phyloP scores from a whole-genome alignment of 1,140 invertebrate genomes.

The Eciton burchellii region DNA sequence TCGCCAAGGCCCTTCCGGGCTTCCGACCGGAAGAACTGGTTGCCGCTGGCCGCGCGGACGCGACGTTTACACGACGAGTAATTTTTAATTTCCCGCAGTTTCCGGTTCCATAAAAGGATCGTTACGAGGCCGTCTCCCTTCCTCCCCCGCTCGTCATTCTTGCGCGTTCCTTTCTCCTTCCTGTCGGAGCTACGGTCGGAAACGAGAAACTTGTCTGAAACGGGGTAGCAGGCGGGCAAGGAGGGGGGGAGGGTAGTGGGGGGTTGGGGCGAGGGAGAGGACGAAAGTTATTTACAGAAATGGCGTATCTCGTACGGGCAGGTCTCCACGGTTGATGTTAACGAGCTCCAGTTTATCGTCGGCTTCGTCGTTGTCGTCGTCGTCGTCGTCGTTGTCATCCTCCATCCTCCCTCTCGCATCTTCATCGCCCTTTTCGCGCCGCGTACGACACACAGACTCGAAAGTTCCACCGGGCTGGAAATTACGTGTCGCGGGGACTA shows the following conservation, averaged over 20 bases:
- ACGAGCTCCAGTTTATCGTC: slow-evolving; percentile 73
- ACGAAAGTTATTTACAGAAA: slow-evolving; percentile 62
- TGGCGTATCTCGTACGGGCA: slow-evolving; percentile 66
- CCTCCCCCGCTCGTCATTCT: slow-evolving; percentile 21
- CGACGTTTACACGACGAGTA: slow-evolving; percentile 47
- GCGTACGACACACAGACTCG: slow-evolving; percentile 10
- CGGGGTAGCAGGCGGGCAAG: too few species aligned
- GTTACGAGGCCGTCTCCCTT: slow-evolving; percentile 9
- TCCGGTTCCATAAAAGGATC: slow-evolving; percentile 23
- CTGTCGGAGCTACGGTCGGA: slow-evolving; percentile 18
- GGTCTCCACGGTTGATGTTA: slow-evolving; percentile 65
- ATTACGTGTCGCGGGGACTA: slow-evolving; percentile 60
- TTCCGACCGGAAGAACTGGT: too few species aligned
- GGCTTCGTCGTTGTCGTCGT: slow-evolving; percentile 56
- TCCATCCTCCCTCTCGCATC: slow-evolving; percentile 18
- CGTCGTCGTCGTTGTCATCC: slow-evolving; percentile 27
- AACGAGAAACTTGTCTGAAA: slow-evolving; percentile 31
- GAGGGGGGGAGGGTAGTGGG: too few species aligned
- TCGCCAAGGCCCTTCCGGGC: too few species aligned
- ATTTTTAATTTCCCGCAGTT: slow-evolving; percentile 64
- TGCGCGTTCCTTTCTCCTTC: slow-evolving; percentile 24
- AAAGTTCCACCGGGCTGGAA: slow-evolving; percentile 56
- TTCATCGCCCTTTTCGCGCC: slow-evolving; percentile 50
- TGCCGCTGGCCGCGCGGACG: not conserved
- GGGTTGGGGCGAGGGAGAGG: slow-evolving; percentile 3